Evolutionary conservation across 2,113 vertebrate species (phyloP).

Genomic region (Xiphophorus maculatus): DNA sequence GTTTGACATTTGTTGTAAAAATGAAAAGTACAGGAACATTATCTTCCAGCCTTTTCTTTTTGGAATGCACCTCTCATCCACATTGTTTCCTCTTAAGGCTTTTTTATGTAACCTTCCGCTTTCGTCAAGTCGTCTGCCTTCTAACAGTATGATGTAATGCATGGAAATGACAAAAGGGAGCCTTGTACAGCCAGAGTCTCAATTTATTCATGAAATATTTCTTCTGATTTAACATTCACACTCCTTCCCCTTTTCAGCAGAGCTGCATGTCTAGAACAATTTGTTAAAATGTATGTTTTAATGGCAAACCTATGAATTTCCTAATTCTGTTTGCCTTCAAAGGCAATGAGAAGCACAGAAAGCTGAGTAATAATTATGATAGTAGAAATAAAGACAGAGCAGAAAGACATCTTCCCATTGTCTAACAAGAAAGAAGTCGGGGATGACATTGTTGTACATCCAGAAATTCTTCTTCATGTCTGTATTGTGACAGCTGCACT

Average conservation of each 20-base stretch:
- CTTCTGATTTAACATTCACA: not conserved
- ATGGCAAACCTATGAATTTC: not conserved
- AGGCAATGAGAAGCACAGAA: not conserved
- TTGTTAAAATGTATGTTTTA: not conserved
- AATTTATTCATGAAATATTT: conserved; percentile 17
- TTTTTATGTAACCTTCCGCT: conserved; percentile 19
- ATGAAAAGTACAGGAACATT: not conserved
- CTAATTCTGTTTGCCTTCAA: conserved; percentile 9
- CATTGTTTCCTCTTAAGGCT: conserved; percentile 14
- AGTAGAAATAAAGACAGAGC: not conserved
- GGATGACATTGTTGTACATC: not conserved
- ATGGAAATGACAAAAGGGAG: conserved; percentile 26
- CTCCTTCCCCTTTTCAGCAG: not conserved
- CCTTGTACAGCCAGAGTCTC: not conserved
- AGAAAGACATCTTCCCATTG: conserved; percentile 1
- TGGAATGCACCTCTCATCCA: conserved; percentile 2
- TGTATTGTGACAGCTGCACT: not conserved
- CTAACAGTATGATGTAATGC: conserved; percentile 35
- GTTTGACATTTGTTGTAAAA: not conserved
- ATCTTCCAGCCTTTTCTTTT: not conserved
- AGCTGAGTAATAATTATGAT: not conserved
- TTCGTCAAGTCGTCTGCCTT: conserved; percentile 5
- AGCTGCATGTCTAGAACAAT: not conserved
- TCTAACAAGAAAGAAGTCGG: conserved; percentile 4
- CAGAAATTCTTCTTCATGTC: not conserved